Evolutionary conservation across 2,888 invertebrate species (phyloP).

Genomic region (Exocentrus adspersus): DNA sequence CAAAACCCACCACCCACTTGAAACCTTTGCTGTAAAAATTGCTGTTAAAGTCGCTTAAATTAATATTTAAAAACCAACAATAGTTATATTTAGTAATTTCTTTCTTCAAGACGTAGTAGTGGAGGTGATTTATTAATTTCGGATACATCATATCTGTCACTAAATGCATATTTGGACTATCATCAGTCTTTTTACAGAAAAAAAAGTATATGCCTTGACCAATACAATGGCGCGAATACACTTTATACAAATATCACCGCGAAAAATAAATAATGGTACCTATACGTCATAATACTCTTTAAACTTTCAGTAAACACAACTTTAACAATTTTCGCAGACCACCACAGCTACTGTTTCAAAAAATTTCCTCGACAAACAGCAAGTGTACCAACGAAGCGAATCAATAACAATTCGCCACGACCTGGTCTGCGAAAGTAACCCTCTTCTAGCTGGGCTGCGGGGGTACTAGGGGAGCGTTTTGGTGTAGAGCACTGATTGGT

Average conservation of each 20-base stretch:
- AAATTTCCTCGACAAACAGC: not conserved
- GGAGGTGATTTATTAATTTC: constrained; percentile 27
- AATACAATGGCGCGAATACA: constrained; percentile 34
- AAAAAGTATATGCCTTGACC: constrained; percentile 36
- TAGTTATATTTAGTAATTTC: too few species aligned
- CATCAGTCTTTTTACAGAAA: constrained; percentile 51
- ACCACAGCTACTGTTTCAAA: constrained; percentile 26
- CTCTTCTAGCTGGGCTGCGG: constrained; percentile 69
- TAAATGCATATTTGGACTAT: constrained; percentile 41
- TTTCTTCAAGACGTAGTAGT: too few species aligned
- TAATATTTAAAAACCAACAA: too few species aligned
- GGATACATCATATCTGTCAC: constrained; percentile 4
- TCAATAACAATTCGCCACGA: constrained; percentile 55
- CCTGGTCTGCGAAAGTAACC: constrained; percentile 64
- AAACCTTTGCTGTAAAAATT: too few species aligned
- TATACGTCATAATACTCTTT: constrained; percentile 37
- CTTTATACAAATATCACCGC: constrained; percentile 26
- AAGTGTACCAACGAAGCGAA: constrained; percentile 1
- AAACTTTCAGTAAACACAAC: constrained; percentile 36
- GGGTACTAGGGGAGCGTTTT: constrained; percentile 69
- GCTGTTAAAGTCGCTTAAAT: too few species aligned
- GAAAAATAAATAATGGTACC: constrained; percentile 34
- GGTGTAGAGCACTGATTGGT: constrained; percentile 63
- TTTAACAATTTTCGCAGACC: constrained; percentile 41
- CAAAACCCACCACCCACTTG: constrained; percentile 15